phyloP scores from a whole-genome alignment of 2,797 vertebrate genomes.

The Diceros bicornis region DNA sequence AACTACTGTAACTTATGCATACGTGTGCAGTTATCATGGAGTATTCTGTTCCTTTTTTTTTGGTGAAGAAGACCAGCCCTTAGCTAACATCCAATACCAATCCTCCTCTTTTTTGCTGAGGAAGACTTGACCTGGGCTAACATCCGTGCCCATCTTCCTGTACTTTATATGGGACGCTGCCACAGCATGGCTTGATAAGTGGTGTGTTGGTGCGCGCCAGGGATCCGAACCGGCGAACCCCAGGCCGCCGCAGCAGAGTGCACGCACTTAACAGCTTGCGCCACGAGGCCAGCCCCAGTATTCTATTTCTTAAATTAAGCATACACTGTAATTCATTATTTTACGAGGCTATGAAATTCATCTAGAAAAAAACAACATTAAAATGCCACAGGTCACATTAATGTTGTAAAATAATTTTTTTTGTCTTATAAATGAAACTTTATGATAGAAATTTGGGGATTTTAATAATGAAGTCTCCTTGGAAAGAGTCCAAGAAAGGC shows the following conservation, averaged over 20 bases:
- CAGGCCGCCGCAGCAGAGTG: too few species aligned
- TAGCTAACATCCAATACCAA: too few species aligned
- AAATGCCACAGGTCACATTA: not conserved
- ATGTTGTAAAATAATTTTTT: not conserved
- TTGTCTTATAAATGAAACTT: not conserved
- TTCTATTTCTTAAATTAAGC: constrained; percentile 58
- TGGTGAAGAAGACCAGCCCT: too few species aligned
- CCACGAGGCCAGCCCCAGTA: not conserved
- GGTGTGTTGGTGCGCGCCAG: too few species aligned
- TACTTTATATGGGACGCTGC: too few species aligned
- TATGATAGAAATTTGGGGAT: not conserved
- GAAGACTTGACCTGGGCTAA: too few species aligned
- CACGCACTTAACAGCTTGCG: too few species aligned
- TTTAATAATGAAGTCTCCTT: not conserved
- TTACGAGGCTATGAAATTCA: constrained; percentile 10
- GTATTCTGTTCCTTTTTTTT: not conserved
- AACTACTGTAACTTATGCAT: not conserved
- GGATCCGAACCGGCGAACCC: too few species aligned
- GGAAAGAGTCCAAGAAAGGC: not conserved
- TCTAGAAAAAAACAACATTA: constrained; percentile 35
- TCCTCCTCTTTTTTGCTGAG: too few species aligned
- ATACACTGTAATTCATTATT: constrained; percentile 17
- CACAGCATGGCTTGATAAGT: too few species aligned
- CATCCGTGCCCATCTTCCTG: too few species aligned
- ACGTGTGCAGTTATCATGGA: not conserved